Conservation (phyloP, 2,113 vertebrate genomes). For the Rhynchomys soricoides region DNA sequence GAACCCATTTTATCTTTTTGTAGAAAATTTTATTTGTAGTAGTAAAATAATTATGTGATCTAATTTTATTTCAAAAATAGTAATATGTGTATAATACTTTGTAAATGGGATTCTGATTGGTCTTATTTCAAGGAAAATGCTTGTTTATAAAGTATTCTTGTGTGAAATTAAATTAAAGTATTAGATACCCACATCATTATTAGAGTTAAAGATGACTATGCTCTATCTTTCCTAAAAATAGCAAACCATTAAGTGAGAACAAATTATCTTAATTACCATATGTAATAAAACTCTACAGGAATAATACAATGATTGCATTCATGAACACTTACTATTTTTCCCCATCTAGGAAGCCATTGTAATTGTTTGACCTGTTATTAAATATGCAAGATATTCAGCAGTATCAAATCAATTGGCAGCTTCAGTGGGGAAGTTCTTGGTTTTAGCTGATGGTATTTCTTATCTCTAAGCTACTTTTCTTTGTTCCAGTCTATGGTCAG, state of each 20-base stretch:
- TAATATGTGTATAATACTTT: neutral
- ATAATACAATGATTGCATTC: neutral
- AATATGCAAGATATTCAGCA: neutral
- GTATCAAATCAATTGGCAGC: neutral
- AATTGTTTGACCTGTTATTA: neutral
- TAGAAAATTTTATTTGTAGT: neutral
- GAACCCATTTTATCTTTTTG: neutral
- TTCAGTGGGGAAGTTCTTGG: neutral
- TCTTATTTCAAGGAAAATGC: neutral
- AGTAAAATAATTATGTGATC: neutral
- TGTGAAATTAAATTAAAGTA: neutral
- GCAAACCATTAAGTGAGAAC: neutral
- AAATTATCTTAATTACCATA: constrained; percentile 46
- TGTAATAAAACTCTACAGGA: neutral
- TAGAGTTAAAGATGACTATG: neutral
- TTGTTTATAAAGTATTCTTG: neutral
- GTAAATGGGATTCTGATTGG: neutral
- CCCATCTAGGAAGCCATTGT: constrained; percentile 14
- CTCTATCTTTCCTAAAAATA: neutral
- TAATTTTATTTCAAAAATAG: neutral
- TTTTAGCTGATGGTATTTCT: constrained; percentile 44
- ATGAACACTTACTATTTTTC: neutral
- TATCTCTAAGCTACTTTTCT: constrained; percentile 1
- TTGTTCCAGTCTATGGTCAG: neutral
- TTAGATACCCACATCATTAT: neutral